Conservation (phyloP, 2,888 invertebrate genomes). For the Opisthograptis luteolata region DNA sequence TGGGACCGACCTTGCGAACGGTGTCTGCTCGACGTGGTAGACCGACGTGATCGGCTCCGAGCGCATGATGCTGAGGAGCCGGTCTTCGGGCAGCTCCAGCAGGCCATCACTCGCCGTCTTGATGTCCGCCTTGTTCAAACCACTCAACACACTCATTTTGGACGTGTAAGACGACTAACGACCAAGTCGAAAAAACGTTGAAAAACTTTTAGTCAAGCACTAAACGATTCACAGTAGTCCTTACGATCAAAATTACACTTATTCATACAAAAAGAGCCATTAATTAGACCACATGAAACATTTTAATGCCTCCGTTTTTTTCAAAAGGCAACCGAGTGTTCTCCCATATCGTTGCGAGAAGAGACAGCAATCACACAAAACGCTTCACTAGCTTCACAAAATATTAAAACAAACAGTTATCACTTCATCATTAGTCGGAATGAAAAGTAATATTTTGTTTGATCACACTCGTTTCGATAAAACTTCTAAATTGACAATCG, state of each 20-base stretch:
- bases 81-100: conserved; percentile 88
- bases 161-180: conserved; percentile 77
- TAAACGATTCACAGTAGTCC: conserved; percentile 78
- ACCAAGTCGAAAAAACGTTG: conserved; percentile 68
- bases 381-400: conserved; percentile 76
- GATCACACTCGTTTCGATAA: conserved; percentile 82
- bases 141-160: conserved; percentile 82
- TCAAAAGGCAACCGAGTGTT: conserved; percentile 81
- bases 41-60: conserved; percentile 90
- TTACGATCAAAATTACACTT: conserved; percentile 80
- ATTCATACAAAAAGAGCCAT: conserved; percentile 69
- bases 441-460: conserved; percentile 80
- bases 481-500: conserved; percentile 76
- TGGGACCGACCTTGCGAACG: conserved; percentile 90
- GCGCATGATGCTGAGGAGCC: conserved; percentile 87
- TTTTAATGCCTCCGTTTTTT: conserved; percentile 82
- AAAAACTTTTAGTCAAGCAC: conserved; percentile 69
- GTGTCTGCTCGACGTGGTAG: conserved; percentile 92
- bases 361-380: conserved; percentile 76
- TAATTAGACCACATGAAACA: conserved; percentile 81
- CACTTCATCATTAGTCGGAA: conserved; percentile 75
- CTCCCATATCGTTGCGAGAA: conserved; percentile 84
- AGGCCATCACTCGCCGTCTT: conserved; percentile 88
- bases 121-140: conserved; percentile 83
- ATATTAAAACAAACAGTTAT: conserved; percentile 76